Conservation (phyloP, 2,797 vertebrate species). For the Lepilemur septentrionalis region DNA sequence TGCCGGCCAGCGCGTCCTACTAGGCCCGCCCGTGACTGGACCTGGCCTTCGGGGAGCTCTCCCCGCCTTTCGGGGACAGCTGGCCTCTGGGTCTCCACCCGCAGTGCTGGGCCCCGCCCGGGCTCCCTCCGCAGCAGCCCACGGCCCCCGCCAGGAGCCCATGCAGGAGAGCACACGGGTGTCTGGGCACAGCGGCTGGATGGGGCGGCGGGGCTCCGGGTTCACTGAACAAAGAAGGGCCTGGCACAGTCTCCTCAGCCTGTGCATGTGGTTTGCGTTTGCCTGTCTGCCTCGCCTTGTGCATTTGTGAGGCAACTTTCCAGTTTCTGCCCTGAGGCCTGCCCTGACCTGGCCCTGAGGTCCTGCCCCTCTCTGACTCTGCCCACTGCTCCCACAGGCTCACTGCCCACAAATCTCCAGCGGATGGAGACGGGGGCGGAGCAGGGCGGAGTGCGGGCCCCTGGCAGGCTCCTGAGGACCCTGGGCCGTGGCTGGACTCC, state of each 20-base stretch:
- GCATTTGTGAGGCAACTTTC: too few relatives aligned
- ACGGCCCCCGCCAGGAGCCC: too few relatives aligned
- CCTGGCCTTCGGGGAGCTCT: background rate
- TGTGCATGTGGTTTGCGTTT: background rate
- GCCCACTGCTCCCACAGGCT: accelerated
- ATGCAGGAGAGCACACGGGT: background rate
- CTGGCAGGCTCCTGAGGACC: background rate
- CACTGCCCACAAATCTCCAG: background rate
- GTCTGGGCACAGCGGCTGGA: too few relatives aligned
- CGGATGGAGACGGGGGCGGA: too few relatives aligned
- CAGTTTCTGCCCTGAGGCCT: background rate
- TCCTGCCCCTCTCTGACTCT: background rate
- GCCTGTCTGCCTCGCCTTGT: too few relatives aligned
- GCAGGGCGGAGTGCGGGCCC: background rate
- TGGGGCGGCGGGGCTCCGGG: too few relatives aligned
- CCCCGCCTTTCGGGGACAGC: too few relatives aligned
- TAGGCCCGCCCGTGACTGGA: accelerated
- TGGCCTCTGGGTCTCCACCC: too few relatives aligned
- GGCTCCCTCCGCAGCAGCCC: background rate
- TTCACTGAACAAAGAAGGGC: too few relatives aligned
- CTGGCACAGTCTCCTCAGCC: too few relatives aligned
- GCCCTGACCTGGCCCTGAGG: background rate
- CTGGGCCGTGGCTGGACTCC: background rate
- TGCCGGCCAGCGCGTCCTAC: accelerated
- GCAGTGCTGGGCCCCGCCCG: background rate